These are phyloP conservation scores for Zeus faber DNA, from an alignment of 2,113 vertebrate genomes.

Conservation along the genomic window DNA sequence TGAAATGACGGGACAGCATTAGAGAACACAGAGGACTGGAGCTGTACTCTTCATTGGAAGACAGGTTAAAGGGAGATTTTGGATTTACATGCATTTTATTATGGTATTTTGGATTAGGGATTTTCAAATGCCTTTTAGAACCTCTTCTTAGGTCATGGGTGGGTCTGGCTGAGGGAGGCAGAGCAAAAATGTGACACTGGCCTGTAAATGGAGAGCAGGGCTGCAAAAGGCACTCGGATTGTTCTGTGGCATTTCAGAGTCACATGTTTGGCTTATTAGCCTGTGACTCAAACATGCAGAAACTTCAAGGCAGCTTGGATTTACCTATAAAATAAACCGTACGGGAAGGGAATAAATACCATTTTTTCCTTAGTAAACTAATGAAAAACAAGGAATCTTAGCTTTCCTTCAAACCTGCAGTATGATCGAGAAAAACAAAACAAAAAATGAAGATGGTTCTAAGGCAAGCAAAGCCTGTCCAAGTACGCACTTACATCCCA, in stretches of 20 bases:
- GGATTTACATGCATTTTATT: too few species aligned
- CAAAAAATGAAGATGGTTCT: not conserved
- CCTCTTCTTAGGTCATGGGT: not conserved
- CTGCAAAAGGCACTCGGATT: constrained; percentile 28
- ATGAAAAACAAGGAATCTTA: constrained; percentile 7
- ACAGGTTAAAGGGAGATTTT: too few species aligned
- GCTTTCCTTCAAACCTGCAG: too few species aligned
- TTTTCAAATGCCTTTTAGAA: too few species aligned
- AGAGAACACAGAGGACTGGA: too few species aligned
- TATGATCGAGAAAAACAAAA: not conserved
- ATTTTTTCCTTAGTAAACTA: not conserved
- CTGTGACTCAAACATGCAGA: constrained; percentile 2
- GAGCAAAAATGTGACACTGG: constrained; percentile 41
- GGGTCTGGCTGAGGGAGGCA: not conserved
- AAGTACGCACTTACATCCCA: constrained; percentile 33
- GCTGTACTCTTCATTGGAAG: too few species aligned
- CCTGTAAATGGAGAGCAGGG: constrained; percentile 40
- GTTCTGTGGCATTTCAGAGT: constrained; percentile 32
- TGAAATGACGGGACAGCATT: too few species aligned
- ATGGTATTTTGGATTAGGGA: too few species aligned
- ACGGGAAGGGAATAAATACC: too few species aligned
- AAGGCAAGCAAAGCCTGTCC: not conserved
- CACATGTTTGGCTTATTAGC: constrained; percentile 1
- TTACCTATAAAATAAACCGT: too few species aligned
- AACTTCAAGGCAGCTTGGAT: too few species aligned